Evolutionary conservation across 2,113 vertebrate species (phyloP).

Genomic region (Vidua chalybeata): DNA sequence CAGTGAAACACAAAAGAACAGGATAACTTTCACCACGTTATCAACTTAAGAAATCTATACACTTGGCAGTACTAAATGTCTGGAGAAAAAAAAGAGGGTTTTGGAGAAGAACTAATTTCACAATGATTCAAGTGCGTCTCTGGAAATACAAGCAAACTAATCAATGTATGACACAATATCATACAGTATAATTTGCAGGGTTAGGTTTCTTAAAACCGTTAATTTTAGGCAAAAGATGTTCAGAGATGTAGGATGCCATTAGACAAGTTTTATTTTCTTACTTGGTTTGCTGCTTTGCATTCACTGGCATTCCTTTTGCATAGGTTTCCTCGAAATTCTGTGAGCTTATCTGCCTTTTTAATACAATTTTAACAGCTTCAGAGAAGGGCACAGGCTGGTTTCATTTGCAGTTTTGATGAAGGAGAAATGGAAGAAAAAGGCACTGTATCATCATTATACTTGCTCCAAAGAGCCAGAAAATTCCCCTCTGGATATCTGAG

Average conservation of each 20-base stretch:
- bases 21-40: neutral
- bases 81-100: neutral
- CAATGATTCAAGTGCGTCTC: neutral
- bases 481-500: neutral
- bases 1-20: neutral
- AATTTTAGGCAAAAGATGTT: neutral
- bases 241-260: neutral
- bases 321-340: neutral
- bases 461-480: conserved; percentile 17
- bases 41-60: neutral
- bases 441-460: neutral
- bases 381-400: neutral
- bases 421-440: neutral
- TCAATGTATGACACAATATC: neutral
- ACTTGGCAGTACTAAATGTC: neutral
- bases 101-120: neutral
- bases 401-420: neutral
- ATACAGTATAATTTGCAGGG: neutral
- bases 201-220: neutral
- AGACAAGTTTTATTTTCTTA: neutral
- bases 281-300: neutral
- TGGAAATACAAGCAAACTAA: neutral
- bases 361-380: neutral
- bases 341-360: neutral
- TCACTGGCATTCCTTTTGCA: neutral